phyloP scores from a whole-genome alignment of 2,888 invertebrate species.

The Aspidapion aeneum region DNA sequence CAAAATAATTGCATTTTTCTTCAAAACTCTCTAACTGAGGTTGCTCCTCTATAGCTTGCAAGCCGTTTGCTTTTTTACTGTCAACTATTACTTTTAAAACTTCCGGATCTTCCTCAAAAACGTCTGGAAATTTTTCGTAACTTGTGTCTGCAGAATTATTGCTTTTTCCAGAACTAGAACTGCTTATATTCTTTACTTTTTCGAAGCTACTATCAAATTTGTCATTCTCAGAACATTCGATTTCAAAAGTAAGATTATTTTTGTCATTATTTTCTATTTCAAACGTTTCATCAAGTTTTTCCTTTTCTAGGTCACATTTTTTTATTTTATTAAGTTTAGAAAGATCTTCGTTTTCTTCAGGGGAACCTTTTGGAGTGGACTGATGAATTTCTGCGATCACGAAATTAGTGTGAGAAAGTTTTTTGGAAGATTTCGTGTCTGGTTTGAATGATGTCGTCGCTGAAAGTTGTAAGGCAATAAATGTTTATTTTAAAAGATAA shows the following conservation, averaged over 20 bases:
- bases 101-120: constrained; percentile 2
- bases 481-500: no score
- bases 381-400: not conserved
- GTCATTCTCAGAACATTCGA: not conserved
- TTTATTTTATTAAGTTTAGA: no score
- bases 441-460: not conserved
- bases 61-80: not conserved
- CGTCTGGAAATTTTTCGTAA: constrained; percentile 19
- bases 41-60: not conserved
- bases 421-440: not conserved
- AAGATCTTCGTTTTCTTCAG: not conserved
- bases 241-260: not conserved
- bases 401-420: not conserved
- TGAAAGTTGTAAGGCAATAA: not conserved
- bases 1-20: not conserved
- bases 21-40: not conserved
- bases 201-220: not conserved
- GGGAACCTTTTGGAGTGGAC: not conserved
- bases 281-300: no score
- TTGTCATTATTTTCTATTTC: no score
- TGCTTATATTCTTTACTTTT: not conserved
- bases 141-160: constrained; percentile 8
- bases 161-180: not conserved
- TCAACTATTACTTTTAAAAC: not conserved
- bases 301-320: not conserved